Evolutionary conservation across 2,113 vertebrate genomes (phyloP), one percentile per base, ranked within the genome.

Genomic region (Colaptes auratus): DNA sequence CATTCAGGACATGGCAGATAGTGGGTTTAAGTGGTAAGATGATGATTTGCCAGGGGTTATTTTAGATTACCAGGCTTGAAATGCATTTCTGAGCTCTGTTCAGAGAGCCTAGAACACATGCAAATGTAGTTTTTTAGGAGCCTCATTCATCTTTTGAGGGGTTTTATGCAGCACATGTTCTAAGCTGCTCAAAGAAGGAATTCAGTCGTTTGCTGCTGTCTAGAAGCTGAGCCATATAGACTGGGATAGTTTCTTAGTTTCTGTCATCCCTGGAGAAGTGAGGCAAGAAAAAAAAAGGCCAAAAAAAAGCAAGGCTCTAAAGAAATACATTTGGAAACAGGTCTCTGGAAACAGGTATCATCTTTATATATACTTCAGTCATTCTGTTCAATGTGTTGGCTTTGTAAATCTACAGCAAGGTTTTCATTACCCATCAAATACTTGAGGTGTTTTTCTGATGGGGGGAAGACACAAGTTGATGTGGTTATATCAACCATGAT

Each of bases 51-150:
- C 44, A 53, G 56, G 48, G 78, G 21, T 55, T 72, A 55, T 81
- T 92, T 94, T 69, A 72, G 83, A 83, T 76, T 66, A 23, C 9
- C 52, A n/a, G 9, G 25, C 31, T 64, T 77, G 66, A 89, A 86
- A 73, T 39, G 18, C 4, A 14, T 70, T 87, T 73, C 82, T 82
- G 46, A 84, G 53, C 58, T 75, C 39, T 58, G 44, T 36, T 70
- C 52, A 69, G 84, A 61, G 55, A 69, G 44, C 9, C 66, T 80
- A 39, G 67, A 85, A 73, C 9, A 15, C 18, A 44, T 6, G 3
- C 27, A 75, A 59, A 9, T 42, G 12, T 5, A n/a, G 30, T 14
- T 39, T 50, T 86, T 58, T 56, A 76, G 64, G 28, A 64, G 23
- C 24, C 73, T 70, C 21, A 9, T 39, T 52, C 19, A 10, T 80